phyloP scores from a whole-genome alignment of 2,888 invertebrate genomes.

The Pristionchus maxplancki region DNA sequence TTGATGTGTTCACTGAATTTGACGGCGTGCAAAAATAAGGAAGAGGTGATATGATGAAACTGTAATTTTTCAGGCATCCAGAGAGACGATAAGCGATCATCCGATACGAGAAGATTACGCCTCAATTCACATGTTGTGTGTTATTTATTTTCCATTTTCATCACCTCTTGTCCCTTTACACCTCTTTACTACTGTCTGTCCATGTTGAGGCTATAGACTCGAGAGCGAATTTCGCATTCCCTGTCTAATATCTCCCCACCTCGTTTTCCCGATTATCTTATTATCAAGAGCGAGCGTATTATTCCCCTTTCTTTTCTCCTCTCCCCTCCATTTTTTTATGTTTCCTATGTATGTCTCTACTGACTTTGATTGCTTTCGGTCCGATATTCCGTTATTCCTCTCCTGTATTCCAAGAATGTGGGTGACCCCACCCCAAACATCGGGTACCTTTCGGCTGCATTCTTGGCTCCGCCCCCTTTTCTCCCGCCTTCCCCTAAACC shows the following conservation, averaged over 20 bases:
- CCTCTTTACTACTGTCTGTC: background rate
- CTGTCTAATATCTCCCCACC: background rate
- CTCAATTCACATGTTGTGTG: background rate
- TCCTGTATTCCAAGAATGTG: background rate
- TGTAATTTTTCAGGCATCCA: background rate
- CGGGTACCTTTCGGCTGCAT: background rate
- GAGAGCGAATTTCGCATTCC: background rate
- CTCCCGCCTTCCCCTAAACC: background rate
- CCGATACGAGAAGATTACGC: background rate
- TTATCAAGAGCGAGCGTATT: background rate
- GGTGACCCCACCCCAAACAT: background rate
- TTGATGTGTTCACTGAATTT: too few relatives aligned
- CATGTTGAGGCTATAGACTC: background rate
- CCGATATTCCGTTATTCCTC: background rate
- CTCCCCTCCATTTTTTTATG: too few relatives aligned
- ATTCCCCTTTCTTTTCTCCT: background rate
- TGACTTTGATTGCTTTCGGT: background rate
- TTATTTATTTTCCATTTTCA: background rate
- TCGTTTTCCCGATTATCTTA: conserved; percentile 21
- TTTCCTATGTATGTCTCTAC: background rate
- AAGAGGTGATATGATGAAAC: too few relatives aligned
- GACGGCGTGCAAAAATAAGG: too few relatives aligned
- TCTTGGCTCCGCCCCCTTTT: background rate
- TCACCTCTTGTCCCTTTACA: background rate
- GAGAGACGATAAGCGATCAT: background rate